phyloP scores from a whole-genome alignment of 2,797 vertebrate species.

The Leptatherina wallacei region DNA sequence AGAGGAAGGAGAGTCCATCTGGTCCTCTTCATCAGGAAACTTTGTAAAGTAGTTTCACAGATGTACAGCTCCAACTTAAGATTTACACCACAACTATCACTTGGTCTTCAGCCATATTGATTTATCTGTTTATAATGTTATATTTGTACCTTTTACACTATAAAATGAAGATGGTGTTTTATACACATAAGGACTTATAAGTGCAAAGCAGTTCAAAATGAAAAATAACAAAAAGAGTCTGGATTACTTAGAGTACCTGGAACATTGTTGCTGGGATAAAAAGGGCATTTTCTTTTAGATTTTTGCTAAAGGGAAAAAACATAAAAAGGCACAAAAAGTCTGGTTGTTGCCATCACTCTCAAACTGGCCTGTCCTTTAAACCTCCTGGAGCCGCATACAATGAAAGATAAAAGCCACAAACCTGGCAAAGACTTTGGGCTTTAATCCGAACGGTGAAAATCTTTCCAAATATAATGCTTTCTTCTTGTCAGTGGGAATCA shows the following conservation, averaged over 20 bases:
- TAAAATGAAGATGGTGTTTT: background rate
- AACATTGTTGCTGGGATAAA: background rate
- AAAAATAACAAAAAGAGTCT: background rate
- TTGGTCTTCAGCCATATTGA: background rate
- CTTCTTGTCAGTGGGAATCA: slow-evolving; percentile 30
- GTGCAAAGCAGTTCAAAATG: background rate
- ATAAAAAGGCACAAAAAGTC: too few species aligned
- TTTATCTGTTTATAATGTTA: background rate
- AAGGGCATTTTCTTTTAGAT: background rate
- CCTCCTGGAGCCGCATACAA: background rate
- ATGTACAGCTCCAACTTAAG: too few species aligned
- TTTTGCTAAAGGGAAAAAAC: background rate
- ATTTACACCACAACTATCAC: background rate
- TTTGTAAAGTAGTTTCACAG: too few species aligned
- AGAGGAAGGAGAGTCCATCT: background rate
- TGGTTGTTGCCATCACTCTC: background rate
- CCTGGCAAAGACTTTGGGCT: background rate
- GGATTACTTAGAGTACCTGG: background rate
- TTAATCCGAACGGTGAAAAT: slow-evolving; percentile 27
- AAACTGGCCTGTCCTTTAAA: background rate
- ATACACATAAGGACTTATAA: background rate
- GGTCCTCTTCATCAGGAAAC: too few species aligned
- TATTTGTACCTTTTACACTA: background rate
- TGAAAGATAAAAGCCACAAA: slow-evolving; percentile 28
- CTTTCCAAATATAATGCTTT: slow-evolving; percentile 26